Base-by-base conservation (phyloP, 1,140 invertebrate genomes). In the Chrysopa pallens region DNA sequence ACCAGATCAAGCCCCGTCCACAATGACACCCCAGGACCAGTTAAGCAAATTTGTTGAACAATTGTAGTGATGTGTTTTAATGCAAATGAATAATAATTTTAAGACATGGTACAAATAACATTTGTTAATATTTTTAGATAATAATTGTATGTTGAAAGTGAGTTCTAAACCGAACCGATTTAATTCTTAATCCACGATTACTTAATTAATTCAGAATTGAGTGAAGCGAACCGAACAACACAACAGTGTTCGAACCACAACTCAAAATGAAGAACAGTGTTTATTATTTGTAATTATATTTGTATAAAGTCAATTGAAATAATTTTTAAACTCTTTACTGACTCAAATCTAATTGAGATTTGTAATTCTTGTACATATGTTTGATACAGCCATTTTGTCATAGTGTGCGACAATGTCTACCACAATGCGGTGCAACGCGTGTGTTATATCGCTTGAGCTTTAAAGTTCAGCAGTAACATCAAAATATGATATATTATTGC, bases 31-130 rank as follows among this genome's bases (percentile, higher is more conserved):
- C 50, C 85, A 89, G 64, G 88, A 92, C 66, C 84, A 90, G 64
- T 72, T 93, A 48, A 84, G 80, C 50, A 90, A 91, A 67, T 90
- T 88, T 66, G 86, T 90, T 50, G 87, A 93, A 69, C 82, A 88
- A 62, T 85, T 93, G 72, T 86, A 80, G 76, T 75, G 72, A 57
- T 58, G 56, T 53, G 48, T 52, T 47, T 9, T 31, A 13, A 13
- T 37, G 28, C 38, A 8, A 27, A 60, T 53, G 56, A 49, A 56
- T 56, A 53, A 39, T 39, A 39, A 43, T 36, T 36, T 46, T 38
- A 39, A 46, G 38, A 15, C 38, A 42, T 27, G 31, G 29, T 42
- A 33, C 47, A 39, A 46, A 36, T 38, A 42, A 42, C 29, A 11
- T 13, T n/a, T 42, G 37, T 38, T 39, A 29, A 23, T 2, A 23